Evolutionary conservation across 2,888 invertebrate species (phyloP).

Genomic region (Agriopis leucophaearia): DNA sequence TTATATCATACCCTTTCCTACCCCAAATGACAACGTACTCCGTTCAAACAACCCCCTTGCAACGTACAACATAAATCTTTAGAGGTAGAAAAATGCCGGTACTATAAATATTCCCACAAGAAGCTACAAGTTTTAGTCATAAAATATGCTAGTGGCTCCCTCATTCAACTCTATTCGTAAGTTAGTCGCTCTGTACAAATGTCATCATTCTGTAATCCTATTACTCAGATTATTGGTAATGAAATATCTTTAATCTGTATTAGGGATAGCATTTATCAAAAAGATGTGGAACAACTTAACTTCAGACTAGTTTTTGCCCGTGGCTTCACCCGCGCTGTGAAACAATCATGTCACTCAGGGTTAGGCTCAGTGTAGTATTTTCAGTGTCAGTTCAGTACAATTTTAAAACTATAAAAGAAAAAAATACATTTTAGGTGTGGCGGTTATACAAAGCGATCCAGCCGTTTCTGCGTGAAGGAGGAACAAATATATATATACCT

Average conservation of each 20-base stretch:
- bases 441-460: too few relatives aligned
- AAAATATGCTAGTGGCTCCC: background rate
- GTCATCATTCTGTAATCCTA: conserved; percentile 80
- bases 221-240: conserved; percentile 82
- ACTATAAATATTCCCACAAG: background rate
- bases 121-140: background rate
- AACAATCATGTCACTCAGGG: too few relatives aligned
- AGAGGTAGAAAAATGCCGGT: background rate
- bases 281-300: conserved; percentile 2
- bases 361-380: too few relatives aligned
- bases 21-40: conserved; percentile 1
- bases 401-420: too few relatives aligned
- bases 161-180: background rate
- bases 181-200: conserved; percentile 64
- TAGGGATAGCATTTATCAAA: conserved; percentile 51
- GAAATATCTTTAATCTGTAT: conserved; percentile 85
- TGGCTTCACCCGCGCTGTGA: too few relatives aligned
- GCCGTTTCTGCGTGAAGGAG: too few relatives aligned
- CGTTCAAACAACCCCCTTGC: conserved; percentile 4
- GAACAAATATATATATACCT: too few relatives aligned
- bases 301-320: too few relatives aligned
- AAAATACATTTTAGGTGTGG: too few relatives aligned
- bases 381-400: too few relatives aligned
- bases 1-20: conserved; percentile 16
- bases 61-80: background rate